Conservation (phyloP, 2,113 vertebrate genomes). For the Mastomys coucha region DNA sequence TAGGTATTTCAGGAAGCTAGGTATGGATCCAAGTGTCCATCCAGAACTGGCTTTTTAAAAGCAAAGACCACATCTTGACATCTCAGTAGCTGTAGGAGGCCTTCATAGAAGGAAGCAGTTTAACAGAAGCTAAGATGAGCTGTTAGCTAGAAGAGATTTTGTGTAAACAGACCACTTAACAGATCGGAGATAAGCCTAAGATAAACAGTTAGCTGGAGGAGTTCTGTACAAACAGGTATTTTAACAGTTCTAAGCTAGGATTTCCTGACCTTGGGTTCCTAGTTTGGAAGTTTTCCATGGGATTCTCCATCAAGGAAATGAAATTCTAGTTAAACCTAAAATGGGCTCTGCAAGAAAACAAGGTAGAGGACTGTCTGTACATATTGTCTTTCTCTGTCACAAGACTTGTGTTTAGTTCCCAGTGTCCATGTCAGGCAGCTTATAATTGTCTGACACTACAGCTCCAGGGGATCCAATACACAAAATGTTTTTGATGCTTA, state of each 20-base stretch:
- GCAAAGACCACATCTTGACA: not conserved
- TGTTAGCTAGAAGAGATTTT: not conserved
- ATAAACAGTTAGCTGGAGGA: not conserved
- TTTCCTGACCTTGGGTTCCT: not conserved
- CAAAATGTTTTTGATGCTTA: not conserved
- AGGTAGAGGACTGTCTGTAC: not conserved
- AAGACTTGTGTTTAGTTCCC: not conserved
- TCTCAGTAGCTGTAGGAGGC: not conserved
- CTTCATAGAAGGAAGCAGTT: not conserved
- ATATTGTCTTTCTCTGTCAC: not conserved
- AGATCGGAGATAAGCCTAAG: not conserved
- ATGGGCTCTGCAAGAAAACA: not conserved
- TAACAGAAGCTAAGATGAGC: not conserved
- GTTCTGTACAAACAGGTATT: not conserved
- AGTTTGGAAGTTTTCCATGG: not conserved
- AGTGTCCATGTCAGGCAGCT: not conserved
- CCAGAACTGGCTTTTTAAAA: not conserved
- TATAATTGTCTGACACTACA: not conserved
- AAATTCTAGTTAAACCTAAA: not conserved
- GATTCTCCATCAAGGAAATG: not conserved
- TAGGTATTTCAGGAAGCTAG: not conserved
- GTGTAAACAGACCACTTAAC: not conserved
- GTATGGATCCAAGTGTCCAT: not conserved
- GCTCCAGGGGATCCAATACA: not conserved
- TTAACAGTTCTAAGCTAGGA: not conserved